Evolutionary conservation across 2,797 vertebrate species (phyloP).

Genomic region (Siniperca scherzeri): DNA sequence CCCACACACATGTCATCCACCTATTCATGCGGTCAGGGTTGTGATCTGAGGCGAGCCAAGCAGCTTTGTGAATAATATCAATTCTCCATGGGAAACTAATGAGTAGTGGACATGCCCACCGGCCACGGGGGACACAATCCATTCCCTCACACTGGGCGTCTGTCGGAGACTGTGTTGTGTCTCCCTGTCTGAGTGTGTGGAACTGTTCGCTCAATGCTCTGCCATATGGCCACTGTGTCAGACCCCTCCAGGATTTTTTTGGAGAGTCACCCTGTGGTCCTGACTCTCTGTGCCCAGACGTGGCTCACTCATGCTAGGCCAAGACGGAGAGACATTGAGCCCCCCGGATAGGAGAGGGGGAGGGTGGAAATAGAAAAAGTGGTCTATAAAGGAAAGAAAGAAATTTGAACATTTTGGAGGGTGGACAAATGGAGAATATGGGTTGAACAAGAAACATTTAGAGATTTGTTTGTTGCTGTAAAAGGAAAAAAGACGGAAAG

Average conservation of each 20-base stretch:
- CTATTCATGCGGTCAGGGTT: slow-evolving; percentile 67
- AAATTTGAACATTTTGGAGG: slow-evolving; percentile 19
- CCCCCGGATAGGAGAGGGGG: slow-evolving; percentile 1
- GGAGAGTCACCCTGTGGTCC: slow-evolving; percentile 55
- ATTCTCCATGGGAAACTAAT: slow-evolving; percentile 83
- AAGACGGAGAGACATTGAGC: slow-evolving; percentile 39
- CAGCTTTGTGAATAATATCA: slow-evolving; percentile 77
- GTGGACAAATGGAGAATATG: background rate
- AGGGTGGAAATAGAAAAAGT: slow-evolving; percentile 12
- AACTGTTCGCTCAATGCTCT: slow-evolving; percentile 55
- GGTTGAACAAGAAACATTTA: slow-evolving; percentile 26
- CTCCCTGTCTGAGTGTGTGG: slow-evolving; percentile 55
- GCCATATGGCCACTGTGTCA: slow-evolving; percentile 74
- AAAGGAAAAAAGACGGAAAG: slow-evolving; percentile 19
- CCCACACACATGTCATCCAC: slow-evolving; percentile 48
- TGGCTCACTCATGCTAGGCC: slow-evolving; percentile 59
- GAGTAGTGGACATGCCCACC: slow-evolving; percentile 72
- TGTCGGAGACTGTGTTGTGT: slow-evolving; percentile 61
- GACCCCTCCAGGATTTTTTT: slow-evolving; percentile 57
- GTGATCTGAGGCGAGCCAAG: slow-evolving; percentile 55
- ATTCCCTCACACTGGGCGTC: slow-evolving; percentile 74
- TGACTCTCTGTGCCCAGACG: slow-evolving; percentile 62
- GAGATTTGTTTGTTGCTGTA: slow-evolving; percentile 8
- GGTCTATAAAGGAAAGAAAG: slow-evolving; percentile 15
- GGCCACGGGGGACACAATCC: slow-evolving; percentile 67